These are phyloP conservation scores for Pseudobourletiella spinata DNA, from an alignment of 1,140 invertebrate species.

Conservation along the genomic window DNA sequence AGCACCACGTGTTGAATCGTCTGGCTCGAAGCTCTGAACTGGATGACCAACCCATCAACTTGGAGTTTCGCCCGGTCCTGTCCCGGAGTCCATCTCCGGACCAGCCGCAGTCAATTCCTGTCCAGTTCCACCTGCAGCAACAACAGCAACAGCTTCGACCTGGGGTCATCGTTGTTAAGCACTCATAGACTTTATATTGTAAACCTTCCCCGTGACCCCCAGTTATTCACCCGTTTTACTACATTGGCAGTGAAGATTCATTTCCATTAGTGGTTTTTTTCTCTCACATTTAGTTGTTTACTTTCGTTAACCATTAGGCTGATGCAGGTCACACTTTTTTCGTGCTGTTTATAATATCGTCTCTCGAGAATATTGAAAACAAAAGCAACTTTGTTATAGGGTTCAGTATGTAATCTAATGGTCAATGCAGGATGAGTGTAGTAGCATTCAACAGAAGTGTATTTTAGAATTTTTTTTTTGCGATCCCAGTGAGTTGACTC, in stretches of 20 bases:
- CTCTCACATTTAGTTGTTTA: too few relatives aligned
- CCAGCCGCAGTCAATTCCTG: slow-evolving; percentile 39
- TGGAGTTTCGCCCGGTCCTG: slow-evolving; percentile 31
- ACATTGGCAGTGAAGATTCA: background rate
- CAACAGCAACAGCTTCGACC: slow-evolving; percentile 59
- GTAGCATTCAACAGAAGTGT: background rate
- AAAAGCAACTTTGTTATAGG: too few relatives aligned
- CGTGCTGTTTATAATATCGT: too few relatives aligned
- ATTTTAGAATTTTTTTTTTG: background rate
- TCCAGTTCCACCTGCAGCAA: slow-evolving; percentile 30
- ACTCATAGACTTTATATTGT: slow-evolving; percentile 36
- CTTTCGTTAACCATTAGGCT: too few relatives aligned
- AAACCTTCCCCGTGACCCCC: background rate
- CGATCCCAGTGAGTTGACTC: slow-evolving; percentile 7
- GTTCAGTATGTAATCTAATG: too few relatives aligned
- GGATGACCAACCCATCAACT: slow-evolving; percentile 30
- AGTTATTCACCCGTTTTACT: background rate
- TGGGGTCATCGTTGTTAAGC: slow-evolving; percentile 76
- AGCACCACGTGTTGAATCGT: slow-evolving; percentile 32
- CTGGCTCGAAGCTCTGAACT: slow-evolving; percentile 21
- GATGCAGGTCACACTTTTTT: too few relatives aligned
- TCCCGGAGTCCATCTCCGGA: slow-evolving; percentile 36
- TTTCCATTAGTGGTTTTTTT: background rate
- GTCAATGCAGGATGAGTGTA: background rate
- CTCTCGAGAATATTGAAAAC: too few relatives aligned